Percentiles rank a stretch among this genome's conserved stretches.
Conservation (phyloP, 1,140 invertebrate species). For the Maconellicoccus hirsutus region DNA sequence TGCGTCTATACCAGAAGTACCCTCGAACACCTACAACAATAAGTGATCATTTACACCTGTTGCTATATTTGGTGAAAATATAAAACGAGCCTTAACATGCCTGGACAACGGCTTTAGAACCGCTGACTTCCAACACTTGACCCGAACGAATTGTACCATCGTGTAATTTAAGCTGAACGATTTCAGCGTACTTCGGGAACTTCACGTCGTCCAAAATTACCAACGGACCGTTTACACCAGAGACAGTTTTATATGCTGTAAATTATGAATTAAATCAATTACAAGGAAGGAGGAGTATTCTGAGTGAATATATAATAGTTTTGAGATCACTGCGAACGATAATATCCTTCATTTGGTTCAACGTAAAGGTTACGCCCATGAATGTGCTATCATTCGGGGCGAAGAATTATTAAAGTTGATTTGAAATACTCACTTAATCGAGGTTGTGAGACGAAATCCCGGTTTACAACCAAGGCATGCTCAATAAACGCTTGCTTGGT, state of each 20-base stretch:
- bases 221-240: conserved; percentile 92
- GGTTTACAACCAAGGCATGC: conserved; percentile 80
- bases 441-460: conserved; percentile 96
- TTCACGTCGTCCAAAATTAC: conserved; percentile 97
- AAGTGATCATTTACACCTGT: conserved; percentile 42
- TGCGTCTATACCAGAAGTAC: conserved; percentile 95
- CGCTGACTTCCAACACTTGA: conserved; percentile 92
- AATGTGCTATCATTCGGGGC: neutral
- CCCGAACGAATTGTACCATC: conserved; percentile 89
- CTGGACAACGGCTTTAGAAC: conserved; percentile 90
- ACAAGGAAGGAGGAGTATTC: neutral
- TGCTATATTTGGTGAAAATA: neutral
- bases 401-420: conserved; percentile 25
- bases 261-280: conserved; percentile 29
- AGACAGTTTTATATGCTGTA: conserved; percentile 92
- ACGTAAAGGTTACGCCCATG: neutral
- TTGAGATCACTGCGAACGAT: neutral
- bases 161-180: conserved; percentile 80
- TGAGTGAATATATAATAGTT: neutral
- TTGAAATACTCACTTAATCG: conserved; percentile 82
- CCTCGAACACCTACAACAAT: conserved; percentile 77
- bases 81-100: conserved; percentile 33
- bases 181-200: conserved; percentile 96
- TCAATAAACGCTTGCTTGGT: conserved; percentile 51
- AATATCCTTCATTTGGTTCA: neutral